Evolutionary conservation across 92 coral and sea anemone species (phyloP).

Genomic region (Umimayanthus kanabou): DNA sequence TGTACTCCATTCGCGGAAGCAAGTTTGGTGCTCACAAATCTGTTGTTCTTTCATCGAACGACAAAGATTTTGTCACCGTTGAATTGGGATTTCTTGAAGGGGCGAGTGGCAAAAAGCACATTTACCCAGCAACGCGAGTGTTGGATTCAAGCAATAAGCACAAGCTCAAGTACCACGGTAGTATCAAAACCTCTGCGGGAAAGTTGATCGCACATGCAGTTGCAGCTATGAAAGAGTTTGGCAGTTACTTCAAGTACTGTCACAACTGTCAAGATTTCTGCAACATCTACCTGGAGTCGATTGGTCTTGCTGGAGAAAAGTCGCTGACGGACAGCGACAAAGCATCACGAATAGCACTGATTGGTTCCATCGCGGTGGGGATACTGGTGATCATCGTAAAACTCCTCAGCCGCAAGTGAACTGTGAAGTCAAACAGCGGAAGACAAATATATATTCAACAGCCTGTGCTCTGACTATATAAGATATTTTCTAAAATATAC

Average conservation of each 20-base stretch:
- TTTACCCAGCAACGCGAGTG: constrained; percentile 47
- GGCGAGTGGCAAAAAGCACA: constrained; percentile 40
- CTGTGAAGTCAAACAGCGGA: too few relatives aligned
- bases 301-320: constrained; percentile 44
- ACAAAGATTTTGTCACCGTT: constrained; percentile 54
- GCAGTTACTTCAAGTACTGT: constrained; percentile 62
- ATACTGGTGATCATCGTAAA: too few relatives aligned
- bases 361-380: too few relatives aligned
- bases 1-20: constrained; percentile 56
- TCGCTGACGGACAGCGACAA: constrained; percentile 23
- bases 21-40: constrained; percentile 56
- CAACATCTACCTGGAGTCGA: constrained; percentile 56
- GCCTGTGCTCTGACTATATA: too few relatives aligned
- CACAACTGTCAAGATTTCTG: constrained; percentile 69
- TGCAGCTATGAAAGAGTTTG: constrained; percentile 57
- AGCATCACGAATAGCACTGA: not conserved
- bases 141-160: not conserved
- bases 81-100: constrained; percentile 49
- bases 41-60: constrained; percentile 56
- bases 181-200: constrained; percentile 15
- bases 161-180: constrained; percentile 55
- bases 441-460: too few relatives aligned
- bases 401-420: too few relatives aligned
- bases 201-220: constrained; percentile 48
- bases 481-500: too few relatives aligned